phyloP scores from a whole-genome alignment of 2,888 invertebrate genomes.

The Drosophila ustulata region DNA sequence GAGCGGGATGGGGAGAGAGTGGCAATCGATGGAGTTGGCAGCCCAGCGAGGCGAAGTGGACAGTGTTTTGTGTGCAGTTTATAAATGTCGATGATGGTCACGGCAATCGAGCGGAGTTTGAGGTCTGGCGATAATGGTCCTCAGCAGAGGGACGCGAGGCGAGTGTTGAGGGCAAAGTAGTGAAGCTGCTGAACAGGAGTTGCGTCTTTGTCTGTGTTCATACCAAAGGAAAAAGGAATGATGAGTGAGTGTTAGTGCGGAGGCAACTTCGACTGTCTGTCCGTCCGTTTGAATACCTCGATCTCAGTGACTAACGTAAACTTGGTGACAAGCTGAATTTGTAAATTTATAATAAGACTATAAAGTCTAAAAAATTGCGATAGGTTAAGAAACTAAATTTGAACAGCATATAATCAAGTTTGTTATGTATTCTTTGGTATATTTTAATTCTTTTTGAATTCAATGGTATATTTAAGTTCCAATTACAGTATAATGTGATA shows the following conservation, averaged over 20 bases:
- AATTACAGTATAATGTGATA: no score
- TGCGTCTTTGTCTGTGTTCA: neutral
- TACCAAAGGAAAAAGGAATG: neutral
- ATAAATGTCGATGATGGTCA: conserved; percentile 70
- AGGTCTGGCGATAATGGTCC: conserved; percentile 45
- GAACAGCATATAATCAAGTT: no score
- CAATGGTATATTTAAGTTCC: no score
- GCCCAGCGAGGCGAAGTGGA: conserved; percentile 44
- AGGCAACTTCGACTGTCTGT: neutral
- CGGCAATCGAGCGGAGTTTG: conserved; percentile 20
- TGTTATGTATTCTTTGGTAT: no score
- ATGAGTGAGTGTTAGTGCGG: neutral
- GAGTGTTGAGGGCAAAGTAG: neutral
- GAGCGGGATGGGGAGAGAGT: neutral
- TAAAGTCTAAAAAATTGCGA: no score
- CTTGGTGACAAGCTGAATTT: no score
- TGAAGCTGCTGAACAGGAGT: neutral
- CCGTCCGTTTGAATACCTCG: no score
- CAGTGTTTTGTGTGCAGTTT: conserved; percentile 75
- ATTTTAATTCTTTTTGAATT: no score
- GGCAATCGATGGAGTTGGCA: neutral
- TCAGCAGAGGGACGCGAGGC: neutral
- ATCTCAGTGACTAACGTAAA: no score
- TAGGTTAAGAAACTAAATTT: no score
- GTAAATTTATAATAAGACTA: no score